Evolutionary conservation across 2,113 vertebrate genomes (phyloP).

Genomic region (Erythrolamprus reginae): DNA sequence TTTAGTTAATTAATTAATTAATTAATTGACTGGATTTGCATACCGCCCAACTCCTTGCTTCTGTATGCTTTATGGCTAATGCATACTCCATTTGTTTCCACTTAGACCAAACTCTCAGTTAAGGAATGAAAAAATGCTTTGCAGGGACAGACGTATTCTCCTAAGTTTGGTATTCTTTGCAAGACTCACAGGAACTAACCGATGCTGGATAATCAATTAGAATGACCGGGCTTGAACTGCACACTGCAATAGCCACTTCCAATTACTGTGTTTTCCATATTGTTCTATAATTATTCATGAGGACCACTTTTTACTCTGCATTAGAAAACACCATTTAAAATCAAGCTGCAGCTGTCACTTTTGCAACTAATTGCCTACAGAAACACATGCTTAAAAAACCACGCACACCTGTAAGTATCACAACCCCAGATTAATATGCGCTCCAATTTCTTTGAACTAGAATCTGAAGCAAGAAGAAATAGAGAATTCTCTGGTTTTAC

Average conservation of each 20-base stretch:
- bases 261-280: background rate
- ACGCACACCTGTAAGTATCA: background rate
- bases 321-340: background rate
- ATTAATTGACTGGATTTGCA: no score
- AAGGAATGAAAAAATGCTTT: background rate
- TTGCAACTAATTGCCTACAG: background rate
- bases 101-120: background rate
- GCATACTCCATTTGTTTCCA: background rate
- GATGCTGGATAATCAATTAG: no score
- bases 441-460: background rate
- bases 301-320: background rate
- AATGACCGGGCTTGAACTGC: no score
- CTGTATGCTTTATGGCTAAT: background rate
- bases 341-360: background rate
- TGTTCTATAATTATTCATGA: background rate
- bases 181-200: background rate
- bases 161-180: background rate
- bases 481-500: background rate
- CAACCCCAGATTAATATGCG: background rate
- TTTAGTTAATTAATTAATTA: no score
- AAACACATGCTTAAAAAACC: background rate
- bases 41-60: no score
- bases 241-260: background rate
- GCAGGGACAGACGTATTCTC: background rate
- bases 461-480: accelerated